Base-by-base conservation (phyloP, 2,888 invertebrate species). In the Apomyelois bistriatella region DNA sequence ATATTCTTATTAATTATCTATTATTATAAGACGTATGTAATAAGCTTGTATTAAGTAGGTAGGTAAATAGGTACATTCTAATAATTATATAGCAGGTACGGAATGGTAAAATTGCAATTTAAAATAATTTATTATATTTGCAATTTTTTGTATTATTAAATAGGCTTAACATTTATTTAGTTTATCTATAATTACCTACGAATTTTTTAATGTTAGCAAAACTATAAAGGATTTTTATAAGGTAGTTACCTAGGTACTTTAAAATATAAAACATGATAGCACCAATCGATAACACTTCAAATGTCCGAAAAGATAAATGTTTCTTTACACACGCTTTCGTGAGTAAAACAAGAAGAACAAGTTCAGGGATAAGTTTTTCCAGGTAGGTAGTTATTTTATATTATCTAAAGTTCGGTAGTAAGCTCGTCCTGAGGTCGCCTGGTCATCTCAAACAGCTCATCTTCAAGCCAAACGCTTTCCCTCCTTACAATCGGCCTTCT, bases 341-440 rank as follows among this genome's bases (percentile, higher is more conserved):
- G 3, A 7, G 3, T 28, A 28, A 28, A 28, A 28, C 28, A 5
- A 22, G 22, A 22, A 22, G 5, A 22, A 5, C 22, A 3, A 22
- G 22, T 22, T 22, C 3, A 22, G 22, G 22, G 5, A 22, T 22
- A 22, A 5, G n/a, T n/a, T 22, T 22, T 5, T 2, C 22, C 22
- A n/a, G n/a, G n/a, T n/a, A n/a, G n/a, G n/a, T 22, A 3, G 22
- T 22, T 22, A 32, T 9, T 32, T 10, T 9, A 15, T 8, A 10
- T 12, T 53, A 52, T 48, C 85, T 90, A 96, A 82, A 96, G 92
- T 91, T 96, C 96, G 70, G 96, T 96, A 70, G 96, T 96, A 66
- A 96, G 95, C 88, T 96, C 96, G 83, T 96, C 96, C 85, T 96
- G 96, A 48, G 96, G 96, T 70, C 96, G 92, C 80, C 95, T 95